Conservation (phyloP, 2,888 invertebrate genomes). For the Liposcelis brunnea region DNA sequence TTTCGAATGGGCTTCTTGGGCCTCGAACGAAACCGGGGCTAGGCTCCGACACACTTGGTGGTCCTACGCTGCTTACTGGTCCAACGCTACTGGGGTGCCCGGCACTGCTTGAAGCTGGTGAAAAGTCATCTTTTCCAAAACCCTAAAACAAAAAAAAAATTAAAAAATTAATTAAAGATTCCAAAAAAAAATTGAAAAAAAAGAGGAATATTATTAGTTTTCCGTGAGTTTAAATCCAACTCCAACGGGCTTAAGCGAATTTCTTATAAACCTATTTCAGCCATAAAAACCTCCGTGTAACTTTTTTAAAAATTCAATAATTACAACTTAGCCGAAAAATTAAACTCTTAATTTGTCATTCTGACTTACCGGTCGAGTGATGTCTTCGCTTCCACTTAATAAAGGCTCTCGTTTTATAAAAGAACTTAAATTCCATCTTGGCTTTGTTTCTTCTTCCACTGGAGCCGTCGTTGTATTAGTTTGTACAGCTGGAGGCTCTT, state of each 20-base stretch:
- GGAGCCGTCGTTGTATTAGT: slow-evolving; percentile 26
- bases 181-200: no score
- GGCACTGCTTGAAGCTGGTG: slow-evolving; percentile 4
- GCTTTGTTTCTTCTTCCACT: slow-evolving; percentile 25
- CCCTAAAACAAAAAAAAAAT: slow-evolving; percentile 1
- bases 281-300: no score
- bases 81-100: not conserved
- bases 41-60: slow-evolving; percentile 5
- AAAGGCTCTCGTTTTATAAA: slow-evolving; percentile 12
- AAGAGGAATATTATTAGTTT: no score
- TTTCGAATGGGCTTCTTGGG: no score
- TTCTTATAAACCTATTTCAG: no score
- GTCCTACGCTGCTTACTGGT: not conserved
- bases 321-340: no score
- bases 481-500: slow-evolving; percentile 26
- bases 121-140: slow-evolving; percentile 7
- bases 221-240: no score
- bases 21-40: not conserved
- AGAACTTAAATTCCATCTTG: slow-evolving; percentile 18
- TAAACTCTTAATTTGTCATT: no score
- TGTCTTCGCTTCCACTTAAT: slow-evolving; percentile 8
- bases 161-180: not conserved
- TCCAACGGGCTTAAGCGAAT: no score
- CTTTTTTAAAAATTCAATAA: no score
- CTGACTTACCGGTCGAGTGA: slow-evolving; percentile 7